Evolutionary conservation across 2,797 vertebrate species (phyloP), one percentile per base, ranked within the genome.

Genomic region (Botia almorhae): DNA sequence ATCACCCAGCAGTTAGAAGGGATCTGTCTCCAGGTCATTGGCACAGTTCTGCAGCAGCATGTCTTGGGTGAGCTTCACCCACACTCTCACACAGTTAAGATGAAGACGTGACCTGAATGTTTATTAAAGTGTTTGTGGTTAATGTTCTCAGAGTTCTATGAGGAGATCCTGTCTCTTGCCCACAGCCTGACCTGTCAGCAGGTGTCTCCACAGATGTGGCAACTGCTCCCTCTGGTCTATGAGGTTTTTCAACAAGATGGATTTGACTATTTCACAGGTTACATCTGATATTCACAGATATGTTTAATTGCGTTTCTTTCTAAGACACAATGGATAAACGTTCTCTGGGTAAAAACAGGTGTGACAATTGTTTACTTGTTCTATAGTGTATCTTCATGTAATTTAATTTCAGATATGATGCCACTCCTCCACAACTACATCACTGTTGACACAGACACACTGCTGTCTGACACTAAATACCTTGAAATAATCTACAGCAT

Each of bases 181-280:
- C 97, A 99, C 87, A 99, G 97, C 91, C 93, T 99, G 89, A 99
- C 98, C 4, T 99, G 98, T 92, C 98, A 99, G 79, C 97, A 99
- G 92, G 97, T 99, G 80, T 99, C 98, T 19, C 93, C 96, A 83
- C 98, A 99, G 88, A 99, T 99, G 98, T 99, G 98, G 98, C 97
- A 99, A 86, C 96, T 99, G 74, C 93, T 99, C 85, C 97, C 97
- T 48, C 94, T 99, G 72, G 96, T 99, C 75, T 99, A 96, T 85
- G 97, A 99, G 90, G 97, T 99, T 89, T 99, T 99, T 92, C 97
- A 98, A 89, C 97, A 98, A 88, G 98, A 99, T 87, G 98, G 98
- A 74, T 99, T 99, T 93, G 98, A 99, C 92, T 99, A 99, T 89
- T 99, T 99, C 91, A 99, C 98, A 94, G 98, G 98, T 98, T 43